Conservation (phyloP, 2,113 vertebrate species). For the Phrynosoma platyrhinos region DNA sequence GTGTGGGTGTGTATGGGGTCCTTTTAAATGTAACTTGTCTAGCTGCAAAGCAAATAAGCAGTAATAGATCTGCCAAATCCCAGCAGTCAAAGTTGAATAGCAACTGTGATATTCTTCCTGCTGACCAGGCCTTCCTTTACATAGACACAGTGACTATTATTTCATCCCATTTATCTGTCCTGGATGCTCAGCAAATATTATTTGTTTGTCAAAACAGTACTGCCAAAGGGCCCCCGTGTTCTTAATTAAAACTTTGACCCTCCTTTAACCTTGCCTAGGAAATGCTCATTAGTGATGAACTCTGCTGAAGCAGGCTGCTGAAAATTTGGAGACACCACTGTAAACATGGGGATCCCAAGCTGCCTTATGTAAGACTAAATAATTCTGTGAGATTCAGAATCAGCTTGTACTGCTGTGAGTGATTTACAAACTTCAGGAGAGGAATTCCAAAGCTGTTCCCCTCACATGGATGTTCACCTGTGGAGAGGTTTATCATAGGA, state of each 20-base stretch:
- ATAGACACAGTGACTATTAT: slow-evolving; percentile 46
- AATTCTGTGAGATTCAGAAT: slow-evolving; percentile 11
- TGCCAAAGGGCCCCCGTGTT: slow-evolving; percentile 28
- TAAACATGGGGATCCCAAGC: slow-evolving; percentile 28
- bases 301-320: slow-evolving; percentile 1
- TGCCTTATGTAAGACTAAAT: slow-evolving; percentile 10
- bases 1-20: background rate
- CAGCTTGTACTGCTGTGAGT: background rate
- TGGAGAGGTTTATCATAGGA: background rate
- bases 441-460: slow-evolving; percentile 17
- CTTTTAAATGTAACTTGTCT: background rate
- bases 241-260: slow-evolving; percentile 67
- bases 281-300: slow-evolving; percentile 50
- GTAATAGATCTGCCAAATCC: fast-evolving
- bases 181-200: slow-evolving; percentile 46
- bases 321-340: background rate
- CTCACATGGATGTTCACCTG: slow-evolving; percentile 11
- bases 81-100: fast-evolving
- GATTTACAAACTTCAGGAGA: slow-evolving; percentile 18
- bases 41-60: background rate
- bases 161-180: slow-evolving; percentile 56
- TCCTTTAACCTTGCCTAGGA: slow-evolving; percentile 62
- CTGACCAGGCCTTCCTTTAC: background rate
- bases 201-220: slow-evolving; percentile 36
- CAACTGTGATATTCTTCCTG: background rate